phyloP scores from a whole-genome alignment of 1,140 invertebrate species.

The Drosophila subpulchrella region DNA sequence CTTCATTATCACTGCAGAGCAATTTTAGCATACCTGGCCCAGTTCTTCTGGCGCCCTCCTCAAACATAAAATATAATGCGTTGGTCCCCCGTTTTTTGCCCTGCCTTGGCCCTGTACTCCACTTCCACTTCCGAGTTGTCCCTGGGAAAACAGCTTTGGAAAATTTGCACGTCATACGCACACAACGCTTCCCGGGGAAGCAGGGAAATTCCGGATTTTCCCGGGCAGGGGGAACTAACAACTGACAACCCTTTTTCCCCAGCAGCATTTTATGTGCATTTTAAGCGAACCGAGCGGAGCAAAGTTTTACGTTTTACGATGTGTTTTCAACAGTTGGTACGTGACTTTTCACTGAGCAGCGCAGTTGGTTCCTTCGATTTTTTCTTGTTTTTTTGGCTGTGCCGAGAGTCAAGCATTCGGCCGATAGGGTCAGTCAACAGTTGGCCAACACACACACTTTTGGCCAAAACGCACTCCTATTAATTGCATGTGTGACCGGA shows the following conservation, averaged over 20 bases:
- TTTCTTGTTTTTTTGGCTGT: slow-evolving; percentile 29
- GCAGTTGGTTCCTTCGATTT: slow-evolving; percentile 65
- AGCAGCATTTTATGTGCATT: slow-evolving; percentile 52
- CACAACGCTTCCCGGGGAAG: slow-evolving; percentile 52
- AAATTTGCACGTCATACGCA: slow-evolving; percentile 81
- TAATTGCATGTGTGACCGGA: slow-evolving; percentile 68
- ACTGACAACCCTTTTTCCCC: slow-evolving; percentile 64
- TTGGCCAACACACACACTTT: slow-evolving; percentile 45
- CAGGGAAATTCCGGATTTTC: neutral
- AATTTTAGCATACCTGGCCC: slow-evolving; percentile 46
- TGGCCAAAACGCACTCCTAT: slow-evolving; percentile 42
- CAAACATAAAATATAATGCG: slow-evolving; percentile 69
- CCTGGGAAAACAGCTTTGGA: slow-evolving; percentile 64
- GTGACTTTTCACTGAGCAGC: slow-evolving; percentile 73
- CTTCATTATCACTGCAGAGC: slow-evolving; percentile 76
- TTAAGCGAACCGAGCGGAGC: slow-evolving; percentile 56
- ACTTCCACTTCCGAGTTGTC: slow-evolving; percentile 17
- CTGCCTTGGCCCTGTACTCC: slow-evolving; percentile 1
- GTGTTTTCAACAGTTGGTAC: slow-evolving; percentile 79
- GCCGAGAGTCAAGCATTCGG: neutral
- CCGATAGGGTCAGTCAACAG: slow-evolving; percentile 73
- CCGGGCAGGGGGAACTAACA: neutral
- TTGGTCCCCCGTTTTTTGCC: slow-evolving; percentile 31
- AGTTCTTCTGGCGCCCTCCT: slow-evolving; percentile 34
- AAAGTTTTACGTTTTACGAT: slow-evolving; percentile 75